Evolutionary conservation across 2,797 vertebrate species (phyloP).

Genomic region (Gadopsis bispinosus): DNA sequence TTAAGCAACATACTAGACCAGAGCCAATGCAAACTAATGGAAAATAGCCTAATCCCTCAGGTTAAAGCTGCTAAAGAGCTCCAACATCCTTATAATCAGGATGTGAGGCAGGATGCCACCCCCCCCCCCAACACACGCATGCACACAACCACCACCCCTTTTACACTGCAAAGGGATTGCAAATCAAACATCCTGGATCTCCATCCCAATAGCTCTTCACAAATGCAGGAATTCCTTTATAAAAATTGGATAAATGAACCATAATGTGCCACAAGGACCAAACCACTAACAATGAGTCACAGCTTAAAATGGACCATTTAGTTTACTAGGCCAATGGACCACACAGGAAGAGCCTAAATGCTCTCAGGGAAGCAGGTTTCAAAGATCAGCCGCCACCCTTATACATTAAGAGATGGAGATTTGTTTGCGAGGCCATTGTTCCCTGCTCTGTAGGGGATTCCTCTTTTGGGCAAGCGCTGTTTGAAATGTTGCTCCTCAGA

Average conservation of each 20-base stretch:
- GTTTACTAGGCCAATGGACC: slow-evolving; percentile 51
- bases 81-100: slow-evolving; percentile 64
- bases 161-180: slow-evolving; percentile 19
- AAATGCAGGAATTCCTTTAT: slow-evolving; percentile 42
- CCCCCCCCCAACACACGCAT: too few species aligned
- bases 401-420: slow-evolving; percentile 58
- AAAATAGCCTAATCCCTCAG: slow-evolving; percentile 33
- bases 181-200: slow-evolving; percentile 55
- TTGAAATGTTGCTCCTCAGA: slow-evolving; percentile 42
- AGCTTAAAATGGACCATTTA: slow-evolving; percentile 32
- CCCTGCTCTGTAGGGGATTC: slow-evolving; percentile 71
- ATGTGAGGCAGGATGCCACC: slow-evolving; percentile 52
- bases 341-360: slow-evolving; percentile 69
- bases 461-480: slow-evolving; percentile 40
- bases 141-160: too few species aligned
- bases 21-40: slow-evolving; percentile 34
- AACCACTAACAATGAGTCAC: slow-evolving; percentile 42
- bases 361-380: slow-evolving; percentile 57
- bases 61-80: slow-evolving; percentile 39
- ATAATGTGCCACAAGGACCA: slow-evolving; percentile 20
- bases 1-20: slow-evolving; percentile 5
- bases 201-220: slow-evolving; percentile 27
- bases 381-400: slow-evolving; percentile 60
- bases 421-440: slow-evolving; percentile 78
- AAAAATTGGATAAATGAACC: slow-evolving; percentile 51